A percentile compares a stretch with the other conserved stretches of the same genome.
Evolutionary conservation across 2,797 vertebrate genomes (phyloP).

Genomic region (Pantherophis alleghaniensis): DNA sequence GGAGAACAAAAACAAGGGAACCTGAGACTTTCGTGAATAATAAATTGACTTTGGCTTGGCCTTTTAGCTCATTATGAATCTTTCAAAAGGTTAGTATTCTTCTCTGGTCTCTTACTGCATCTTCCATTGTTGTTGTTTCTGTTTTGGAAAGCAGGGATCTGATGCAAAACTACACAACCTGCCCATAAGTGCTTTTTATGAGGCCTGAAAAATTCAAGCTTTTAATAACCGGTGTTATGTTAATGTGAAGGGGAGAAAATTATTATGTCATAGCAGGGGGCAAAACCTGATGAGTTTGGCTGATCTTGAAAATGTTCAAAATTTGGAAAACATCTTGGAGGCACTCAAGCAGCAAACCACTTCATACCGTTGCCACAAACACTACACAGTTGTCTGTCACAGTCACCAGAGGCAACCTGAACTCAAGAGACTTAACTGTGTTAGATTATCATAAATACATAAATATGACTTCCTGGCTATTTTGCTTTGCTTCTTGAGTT

Average conservation of each 20-base stretch:
- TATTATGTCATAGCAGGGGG: not conserved
- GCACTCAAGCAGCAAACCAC: not conserved
- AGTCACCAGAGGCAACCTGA: not conserved
- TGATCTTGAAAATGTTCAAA: not conserved
- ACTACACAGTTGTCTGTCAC: not conserved
- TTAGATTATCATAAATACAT: slow-evolving; percentile 9
- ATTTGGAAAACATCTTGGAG: not conserved
- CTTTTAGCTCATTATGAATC: slow-evolving; percentile 69
- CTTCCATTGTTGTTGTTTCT: slow-evolving; percentile 27
- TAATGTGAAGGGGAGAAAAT: not conserved
- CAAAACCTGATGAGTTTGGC: not conserved
- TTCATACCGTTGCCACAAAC: not conserved
- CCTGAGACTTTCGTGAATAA: slow-evolving; percentile 69
- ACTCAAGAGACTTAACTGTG: not conserved
- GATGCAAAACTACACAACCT: slow-evolving; percentile 30
- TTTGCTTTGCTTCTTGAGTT: not conserved
- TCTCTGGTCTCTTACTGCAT: slow-evolving; percentile 38
- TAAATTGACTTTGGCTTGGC: slow-evolving; percentile 69
- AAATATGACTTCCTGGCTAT: not conserved
- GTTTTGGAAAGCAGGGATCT: slow-evolving; percentile 25
- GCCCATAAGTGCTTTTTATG: not conserved
- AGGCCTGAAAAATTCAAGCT: not conserved
- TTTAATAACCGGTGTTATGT: not conserved
- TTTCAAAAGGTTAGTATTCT: slow-evolving; percentile 62
- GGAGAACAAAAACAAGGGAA: slow-evolving; percentile 69